A percentile compares a stretch with the other conserved stretches of the same genome.
These are phyloP conservation scores for Psittacula echo DNA, from an alignment of 2,797 vertebrate genomes.

Conservation along the genomic window DNA sequence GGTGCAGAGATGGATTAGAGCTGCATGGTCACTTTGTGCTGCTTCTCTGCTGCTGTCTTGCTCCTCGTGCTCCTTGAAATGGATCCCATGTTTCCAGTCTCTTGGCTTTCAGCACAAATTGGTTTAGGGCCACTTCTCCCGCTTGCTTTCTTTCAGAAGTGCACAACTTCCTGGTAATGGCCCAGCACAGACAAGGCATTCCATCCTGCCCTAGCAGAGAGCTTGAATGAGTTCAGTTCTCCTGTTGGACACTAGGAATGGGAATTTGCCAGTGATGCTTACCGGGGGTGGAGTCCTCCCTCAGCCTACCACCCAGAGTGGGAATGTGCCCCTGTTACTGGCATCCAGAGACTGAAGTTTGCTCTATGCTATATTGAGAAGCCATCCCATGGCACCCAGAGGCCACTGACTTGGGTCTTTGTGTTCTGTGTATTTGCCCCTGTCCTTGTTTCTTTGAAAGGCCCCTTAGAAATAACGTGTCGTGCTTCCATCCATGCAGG, in stretches of 20 bases:
- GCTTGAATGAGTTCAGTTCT: not conserved
- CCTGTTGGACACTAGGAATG: not conserved
- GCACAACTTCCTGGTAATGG: not conserved
- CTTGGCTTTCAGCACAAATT: not conserved
- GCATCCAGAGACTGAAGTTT: not conserved
- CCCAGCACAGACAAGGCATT: not conserved
- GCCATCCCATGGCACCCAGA: not conserved
- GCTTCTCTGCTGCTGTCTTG: not conserved
- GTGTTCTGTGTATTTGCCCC: not conserved
- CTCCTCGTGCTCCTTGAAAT: not conserved
- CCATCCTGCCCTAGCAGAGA: not conserved
- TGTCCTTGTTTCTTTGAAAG: not conserved
- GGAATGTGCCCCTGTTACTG: not conserved
- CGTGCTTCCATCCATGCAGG: fast-evolving
- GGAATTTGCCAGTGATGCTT: not conserved
- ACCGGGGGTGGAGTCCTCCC: not conserved
- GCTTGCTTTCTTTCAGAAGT: not conserved
- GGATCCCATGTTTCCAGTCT: not conserved
- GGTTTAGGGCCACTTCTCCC: not conserved
- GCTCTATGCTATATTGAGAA: not conserved
- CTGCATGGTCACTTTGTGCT: not conserved
- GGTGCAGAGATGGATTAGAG: not conserved
- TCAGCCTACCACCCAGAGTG: not conserved
- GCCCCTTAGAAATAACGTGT: not conserved
- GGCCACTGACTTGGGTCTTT: not conserved